Conservation (phyloP, 2,888 invertebrate genomes). For the Amphiduros pacificus region DNA sequence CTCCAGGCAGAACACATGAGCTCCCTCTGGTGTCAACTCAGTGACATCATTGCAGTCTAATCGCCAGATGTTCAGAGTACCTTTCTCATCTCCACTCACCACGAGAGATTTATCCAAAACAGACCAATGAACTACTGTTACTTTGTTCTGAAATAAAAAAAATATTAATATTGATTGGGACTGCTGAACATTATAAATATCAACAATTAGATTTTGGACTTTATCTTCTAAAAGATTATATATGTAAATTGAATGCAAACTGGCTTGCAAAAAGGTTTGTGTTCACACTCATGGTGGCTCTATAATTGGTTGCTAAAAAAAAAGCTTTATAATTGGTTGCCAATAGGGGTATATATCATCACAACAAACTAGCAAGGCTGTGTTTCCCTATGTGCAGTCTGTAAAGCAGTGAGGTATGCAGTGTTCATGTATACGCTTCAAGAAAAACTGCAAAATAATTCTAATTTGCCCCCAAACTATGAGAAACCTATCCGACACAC, state of each 20-base stretch:
- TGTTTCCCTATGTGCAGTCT: too few species aligned
- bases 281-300: too few species aligned
- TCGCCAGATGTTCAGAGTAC: slow-evolving; percentile 63
- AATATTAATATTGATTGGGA: not conserved
- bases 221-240: not conserved
- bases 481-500: too few species aligned
- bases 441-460: too few species aligned
- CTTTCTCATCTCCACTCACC: slow-evolving; percentile 62
- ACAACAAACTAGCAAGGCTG: too few species aligned
- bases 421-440: too few species aligned
- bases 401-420: too few species aligned
- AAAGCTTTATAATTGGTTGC: too few species aligned
- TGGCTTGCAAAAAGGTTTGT: too few species aligned
- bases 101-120: slow-evolving; percentile 44
- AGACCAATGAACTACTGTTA: slow-evolving; percentile 48
- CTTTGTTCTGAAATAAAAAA: slow-evolving; percentile 36
- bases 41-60: slow-evolving; percentile 54
- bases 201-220: not conserved
- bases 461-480: too few species aligned
- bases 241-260: not conserved
- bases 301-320: too few species aligned
- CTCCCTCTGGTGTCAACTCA: slow-evolving; percentile 59
- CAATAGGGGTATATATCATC: too few species aligned
- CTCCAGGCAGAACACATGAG: slow-evolving; percentile 63
- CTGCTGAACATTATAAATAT: not conserved